Evolutionary conservation across 1,140 invertebrate genomes (phyloP).

Genomic region (Drosophila busckii): DNA sequence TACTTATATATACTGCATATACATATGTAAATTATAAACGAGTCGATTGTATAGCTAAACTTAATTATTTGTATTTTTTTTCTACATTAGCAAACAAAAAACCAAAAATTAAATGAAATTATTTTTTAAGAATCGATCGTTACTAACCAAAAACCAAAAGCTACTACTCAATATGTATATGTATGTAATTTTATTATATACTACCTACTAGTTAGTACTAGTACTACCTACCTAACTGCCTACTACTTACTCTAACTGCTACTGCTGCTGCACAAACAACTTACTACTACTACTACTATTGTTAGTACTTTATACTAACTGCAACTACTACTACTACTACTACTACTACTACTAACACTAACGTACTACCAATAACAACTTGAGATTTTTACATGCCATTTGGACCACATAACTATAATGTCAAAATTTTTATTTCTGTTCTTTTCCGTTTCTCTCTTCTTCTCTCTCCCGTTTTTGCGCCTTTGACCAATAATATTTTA

Average conservation of each 20-base stretch:
- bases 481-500: slow-evolving; percentile 80
- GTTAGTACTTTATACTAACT: slow-evolving; percentile 20
- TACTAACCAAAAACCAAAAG: slow-evolving; percentile 27
- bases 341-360: slow-evolving; percentile 10
- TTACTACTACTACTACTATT: slow-evolving; percentile 36
- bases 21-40: slow-evolving; percentile 35
- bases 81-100: slow-evolving; percentile 34
- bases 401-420: slow-evolving; percentile 39
- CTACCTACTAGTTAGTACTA: slow-evolving; percentile 19
- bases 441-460: slow-evolving; percentile 60
- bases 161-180: slow-evolving; percentile 28
- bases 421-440: slow-evolving; percentile 57
- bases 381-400: too few relatives aligned
- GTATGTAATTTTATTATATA: slow-evolving; percentile 30
- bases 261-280: slow-evolving; percentile 33
- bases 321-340: neutral
- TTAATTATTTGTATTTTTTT: slow-evolving; percentile 29
- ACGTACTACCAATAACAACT: too few relatives aligned
- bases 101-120: slow-evolving; percentile 37
- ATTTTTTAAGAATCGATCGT: slow-evolving; percentile 19
- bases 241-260: slow-evolving; percentile 24
- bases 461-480: slow-evolving; percentile 33
- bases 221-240: slow-evolving; percentile 12
- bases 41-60: slow-evolving; percentile 45
- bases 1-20: slow-evolving; percentile 15